Conservation (phyloP, 1,140 invertebrate genomes). For the Drosophila asahinai region DNA sequence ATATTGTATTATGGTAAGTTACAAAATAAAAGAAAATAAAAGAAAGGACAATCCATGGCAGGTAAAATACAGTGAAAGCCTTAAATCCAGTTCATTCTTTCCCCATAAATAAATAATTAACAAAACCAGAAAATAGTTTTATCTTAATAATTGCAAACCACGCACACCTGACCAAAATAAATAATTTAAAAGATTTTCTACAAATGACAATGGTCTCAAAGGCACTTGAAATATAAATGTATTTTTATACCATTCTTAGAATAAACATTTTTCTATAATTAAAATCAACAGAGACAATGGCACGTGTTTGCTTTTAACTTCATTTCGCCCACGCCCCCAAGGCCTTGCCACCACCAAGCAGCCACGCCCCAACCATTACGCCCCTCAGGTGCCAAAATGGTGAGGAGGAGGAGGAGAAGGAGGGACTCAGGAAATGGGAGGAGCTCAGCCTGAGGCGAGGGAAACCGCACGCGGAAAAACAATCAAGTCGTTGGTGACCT, state of each 20-base stretch:
- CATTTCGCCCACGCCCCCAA: slow-evolving; percentile 22
- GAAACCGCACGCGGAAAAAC: slow-evolving; percentile 54
- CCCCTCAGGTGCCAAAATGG: slow-evolving; percentile 9
- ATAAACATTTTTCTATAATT: slow-evolving; percentile 60
- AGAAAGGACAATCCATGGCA: no score
- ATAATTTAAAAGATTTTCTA: not conserved
- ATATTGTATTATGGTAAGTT: no score
- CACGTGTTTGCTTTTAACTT: slow-evolving; percentile 49
- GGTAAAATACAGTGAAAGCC: no score
- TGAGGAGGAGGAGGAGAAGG: not conserved
- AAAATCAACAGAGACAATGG: slow-evolving; percentile 44
- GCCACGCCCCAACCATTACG: slow-evolving; percentile 13
- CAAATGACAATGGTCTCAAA: not conserved
- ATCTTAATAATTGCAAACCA: not conserved
- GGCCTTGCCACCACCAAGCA: not conserved
- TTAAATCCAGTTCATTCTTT: not conserved
- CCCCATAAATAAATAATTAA: not conserved
- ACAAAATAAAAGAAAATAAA: no score
- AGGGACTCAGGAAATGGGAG: not conserved
- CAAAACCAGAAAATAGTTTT: not conserved
- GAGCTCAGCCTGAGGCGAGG: slow-evolving; percentile 21
- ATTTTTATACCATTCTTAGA: slow-evolving; percentile 25
- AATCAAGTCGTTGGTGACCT: slow-evolving; percentile 53
- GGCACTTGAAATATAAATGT: not conserved
- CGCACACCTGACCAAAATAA: not conserved